Conservation (phyloP, 2,797 vertebrate genomes). For the Acanthis flammea region DNA sequence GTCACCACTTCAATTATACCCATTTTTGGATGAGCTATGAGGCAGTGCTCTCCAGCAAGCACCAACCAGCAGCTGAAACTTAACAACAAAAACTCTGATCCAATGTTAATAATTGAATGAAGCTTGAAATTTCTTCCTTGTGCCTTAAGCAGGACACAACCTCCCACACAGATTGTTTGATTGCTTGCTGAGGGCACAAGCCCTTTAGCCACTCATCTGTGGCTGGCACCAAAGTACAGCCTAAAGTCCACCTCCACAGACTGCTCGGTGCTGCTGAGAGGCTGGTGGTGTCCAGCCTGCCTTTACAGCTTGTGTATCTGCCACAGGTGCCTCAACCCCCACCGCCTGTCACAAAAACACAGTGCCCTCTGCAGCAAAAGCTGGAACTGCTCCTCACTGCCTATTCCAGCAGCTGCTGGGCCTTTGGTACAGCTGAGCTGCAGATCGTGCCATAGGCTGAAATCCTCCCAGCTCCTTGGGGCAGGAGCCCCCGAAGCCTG, state of each 20-base stretch:
- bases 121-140: not conserved
- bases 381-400: not conserved
- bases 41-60: not conserved
- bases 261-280: accelerated
- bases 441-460: not conserved
- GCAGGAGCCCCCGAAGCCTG: not conserved
- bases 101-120: not conserved
- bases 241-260: not conserved
- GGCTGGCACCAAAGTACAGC: not conserved
- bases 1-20: not conserved
- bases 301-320: not conserved
- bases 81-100: not conserved
- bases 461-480: not conserved
- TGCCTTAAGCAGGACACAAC: not conserved
- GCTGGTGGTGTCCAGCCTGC: not conserved
- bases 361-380: not conserved
- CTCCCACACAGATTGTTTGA: not conserved
- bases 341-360: accelerated
- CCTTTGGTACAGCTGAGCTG: not conserved
- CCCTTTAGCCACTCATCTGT: not conserved
- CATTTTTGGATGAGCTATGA: not conserved
- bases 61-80: not conserved
- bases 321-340: not conserved
- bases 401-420: not conserved
- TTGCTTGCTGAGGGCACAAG: not conserved